Base-by-base conservation (phyloP, 2,797 vertebrate species). In the Heliangelus exortis region DNA sequence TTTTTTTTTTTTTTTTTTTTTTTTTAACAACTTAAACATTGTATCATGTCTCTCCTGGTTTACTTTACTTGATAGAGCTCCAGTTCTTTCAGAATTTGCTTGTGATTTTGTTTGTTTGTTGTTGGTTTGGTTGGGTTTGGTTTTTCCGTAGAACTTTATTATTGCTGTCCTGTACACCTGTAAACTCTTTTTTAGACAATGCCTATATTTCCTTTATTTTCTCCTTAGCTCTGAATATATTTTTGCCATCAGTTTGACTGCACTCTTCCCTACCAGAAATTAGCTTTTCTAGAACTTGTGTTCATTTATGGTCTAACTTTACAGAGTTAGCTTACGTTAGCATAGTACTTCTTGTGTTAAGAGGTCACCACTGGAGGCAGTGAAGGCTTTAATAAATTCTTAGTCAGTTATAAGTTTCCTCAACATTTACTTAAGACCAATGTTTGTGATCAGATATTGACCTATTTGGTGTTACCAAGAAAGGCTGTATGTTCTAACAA, bases 41-140 rank as follows among this genome's bases (percentile, higher is more conserved):
- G 2, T 71, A 25, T 43, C 3, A 34, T 63, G 26, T 50, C n/a
- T 84, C 47, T 76, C 14, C 15, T 65, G 72, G 48, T 92, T 69
- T 59, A 65, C 15, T 83, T 77, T 75, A 41, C 43, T 26, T 45
- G 23, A n/a, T 34, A 34, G n/a, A 78, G 9, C 43, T 91, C 22
- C 36, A 39, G 15, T 47, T 47, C n/a, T 74, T 74, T 74, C 29
- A 72, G 53, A 71, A 21, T 84, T 67, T n/a, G 48, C n/a, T 28
- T 83, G 61, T 0, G 0, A 28, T 7, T 54, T 47, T 47, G 20
- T 22, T 45, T 18, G 45, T 19, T 47, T 47, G 45, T 41, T 41
- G 39, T 41, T 41, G 39, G 14, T 41, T 41, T 41, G 14, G 39
- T 41, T 47, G 45, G 19, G 45, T 45, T 45, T 47, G 7, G 90